A percentile compares a stretch with the other conserved stretches of the same genome.
phyloP scores from a whole-genome alignment of 2,797 vertebrate species.

The Platyrinchus mystaceus region DNA sequence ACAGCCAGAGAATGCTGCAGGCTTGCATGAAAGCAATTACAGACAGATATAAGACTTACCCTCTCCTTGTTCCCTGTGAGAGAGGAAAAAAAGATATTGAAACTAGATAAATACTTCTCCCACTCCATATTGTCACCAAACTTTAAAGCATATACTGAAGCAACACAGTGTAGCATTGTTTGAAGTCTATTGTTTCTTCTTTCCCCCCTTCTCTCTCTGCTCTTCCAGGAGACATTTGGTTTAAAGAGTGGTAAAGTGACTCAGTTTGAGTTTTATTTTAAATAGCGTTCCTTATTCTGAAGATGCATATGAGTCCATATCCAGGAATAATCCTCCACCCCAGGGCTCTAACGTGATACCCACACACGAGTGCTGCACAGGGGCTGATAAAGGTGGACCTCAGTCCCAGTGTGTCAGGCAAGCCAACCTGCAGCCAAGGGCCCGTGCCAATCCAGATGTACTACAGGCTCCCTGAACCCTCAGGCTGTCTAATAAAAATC shows the following conservation, averaged over 20 bases:
- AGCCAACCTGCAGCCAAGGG: background rate
- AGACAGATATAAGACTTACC: constrained; percentile 79
- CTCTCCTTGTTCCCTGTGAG: constrained; percentile 84
- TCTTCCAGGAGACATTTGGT: background rate
- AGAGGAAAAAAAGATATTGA: constrained; percentile 10
- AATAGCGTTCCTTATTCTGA: background rate
- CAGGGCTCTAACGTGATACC: background rate
- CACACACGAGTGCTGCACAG: rapidly evolving
- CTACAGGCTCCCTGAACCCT: background rate
- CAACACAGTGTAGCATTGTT: background rate
- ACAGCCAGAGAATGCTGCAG: background rate
- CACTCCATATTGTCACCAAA: rapidly evolving
- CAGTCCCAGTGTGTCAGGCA: background rate
- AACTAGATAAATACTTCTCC: background rate
- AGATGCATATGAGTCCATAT: rapidly evolving
- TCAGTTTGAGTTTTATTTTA: background rate
- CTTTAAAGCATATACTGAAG: background rate
- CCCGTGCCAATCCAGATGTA: background rate
- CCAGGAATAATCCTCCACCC: background rate
- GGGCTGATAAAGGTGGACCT: background rate
- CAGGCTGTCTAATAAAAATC: background rate
- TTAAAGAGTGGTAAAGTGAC: background rate
- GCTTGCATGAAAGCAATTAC: background rate
- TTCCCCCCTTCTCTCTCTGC: background rate
- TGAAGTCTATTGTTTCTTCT: background rate